Evolutionary conservation across 2,888 invertebrate species (phyloP).

Genomic region (Schrankia costaestrigalis): DNA sequence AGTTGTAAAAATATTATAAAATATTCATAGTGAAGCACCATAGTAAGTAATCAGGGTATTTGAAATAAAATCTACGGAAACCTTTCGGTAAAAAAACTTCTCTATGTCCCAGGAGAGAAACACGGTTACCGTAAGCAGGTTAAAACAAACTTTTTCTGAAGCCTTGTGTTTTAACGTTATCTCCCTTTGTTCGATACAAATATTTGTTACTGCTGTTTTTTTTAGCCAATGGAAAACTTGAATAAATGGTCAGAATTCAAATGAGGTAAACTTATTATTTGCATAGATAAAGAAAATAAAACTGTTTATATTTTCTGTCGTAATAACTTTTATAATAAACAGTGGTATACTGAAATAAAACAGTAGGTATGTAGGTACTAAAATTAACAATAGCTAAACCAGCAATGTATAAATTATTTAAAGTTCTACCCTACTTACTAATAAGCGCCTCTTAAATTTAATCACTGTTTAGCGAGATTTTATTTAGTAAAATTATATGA

Average conservation of each 20-base stretch:
- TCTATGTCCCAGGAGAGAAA: slow-evolving; percentile 41
- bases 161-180: slow-evolving; percentile 38
- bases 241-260: not conserved
- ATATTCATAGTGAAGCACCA: slow-evolving; percentile 51
- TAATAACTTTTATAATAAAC: too few species aligned
- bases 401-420: too few species aligned
- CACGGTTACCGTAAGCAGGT: slow-evolving; percentile 45
- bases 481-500: too few species aligned
- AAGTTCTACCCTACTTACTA: too few species aligned
- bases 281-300: too few species aligned
- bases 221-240: not conserved
- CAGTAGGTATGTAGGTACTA: too few species aligned
- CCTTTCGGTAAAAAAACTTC: slow-evolving; percentile 46
- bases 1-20: slow-evolving; percentile 51
- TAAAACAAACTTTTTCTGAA: slow-evolving; percentile 49
- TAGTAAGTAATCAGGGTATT: slow-evolving; percentile 43
- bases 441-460: too few species aligned
- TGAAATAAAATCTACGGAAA: slow-evolving; percentile 53
- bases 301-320: too few species aligned
- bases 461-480: too few species aligned
- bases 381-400: too few species aligned
- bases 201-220: slow-evolving; percentile 5
- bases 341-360: too few species aligned
- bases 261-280: too few species aligned
- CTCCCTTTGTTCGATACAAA: slow-evolving; percentile 14